These are phyloP conservation scores for Rana temporaria DNA, from an alignment of 2,113 vertebrate species.

Conservation along the genomic window DNA sequence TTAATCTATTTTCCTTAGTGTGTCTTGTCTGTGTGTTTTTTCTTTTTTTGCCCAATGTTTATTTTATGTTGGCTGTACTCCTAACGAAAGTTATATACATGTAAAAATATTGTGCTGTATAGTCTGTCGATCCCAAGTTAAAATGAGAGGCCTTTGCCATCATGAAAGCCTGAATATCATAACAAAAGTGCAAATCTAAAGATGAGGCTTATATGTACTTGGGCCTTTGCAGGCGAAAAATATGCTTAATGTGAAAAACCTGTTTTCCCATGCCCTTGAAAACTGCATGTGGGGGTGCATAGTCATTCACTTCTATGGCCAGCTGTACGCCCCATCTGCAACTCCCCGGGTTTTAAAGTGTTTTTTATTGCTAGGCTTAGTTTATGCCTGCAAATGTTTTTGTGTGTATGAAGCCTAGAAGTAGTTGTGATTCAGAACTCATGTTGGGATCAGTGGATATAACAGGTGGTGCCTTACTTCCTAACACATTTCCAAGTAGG, in stretches of 20 bases:
- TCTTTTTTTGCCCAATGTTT: background rate
- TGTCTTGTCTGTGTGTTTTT: conserved; percentile 26
- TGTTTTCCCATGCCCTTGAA: no score
- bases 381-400: no score
- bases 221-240: no score
- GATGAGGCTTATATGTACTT: no score
- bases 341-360: no score
- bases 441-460: background rate
- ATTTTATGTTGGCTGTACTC: conserved; percentile 10
- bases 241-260: no score
- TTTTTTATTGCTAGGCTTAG: no score
- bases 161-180: background rate
- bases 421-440: background rate
- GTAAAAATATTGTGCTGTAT: conserved; percentile 3
- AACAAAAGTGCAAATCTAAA: background rate
- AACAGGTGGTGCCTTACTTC: conserved; percentile 47
- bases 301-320: no score
- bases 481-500: background rate
- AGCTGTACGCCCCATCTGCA: no score
- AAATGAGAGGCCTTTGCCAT: conserved; percentile 4
- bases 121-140: background rate
- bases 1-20: background rate
- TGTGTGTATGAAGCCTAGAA: background rate
- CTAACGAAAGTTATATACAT: background rate
- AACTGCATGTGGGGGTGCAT: no score